These are phyloP conservation scores for Polypterus senegalus DNA, from an alignment of 2,113 vertebrate species.

Conservation along the genomic window DNA sequence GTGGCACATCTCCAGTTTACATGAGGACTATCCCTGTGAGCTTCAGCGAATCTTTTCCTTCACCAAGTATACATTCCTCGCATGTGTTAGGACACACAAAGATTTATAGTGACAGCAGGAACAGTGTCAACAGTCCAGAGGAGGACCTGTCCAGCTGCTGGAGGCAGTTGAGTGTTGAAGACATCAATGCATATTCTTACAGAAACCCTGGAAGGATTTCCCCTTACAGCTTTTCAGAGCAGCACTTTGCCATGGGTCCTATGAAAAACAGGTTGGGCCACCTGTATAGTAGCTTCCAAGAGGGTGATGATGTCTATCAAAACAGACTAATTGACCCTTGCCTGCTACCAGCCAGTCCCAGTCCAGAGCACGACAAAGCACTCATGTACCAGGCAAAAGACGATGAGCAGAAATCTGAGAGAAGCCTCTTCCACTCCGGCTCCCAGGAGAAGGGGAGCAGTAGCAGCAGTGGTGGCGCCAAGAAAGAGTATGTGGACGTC, in stretches of 20 bases:
- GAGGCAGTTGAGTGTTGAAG: constrained; percentile 78
- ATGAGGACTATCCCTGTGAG: constrained; percentile 62
- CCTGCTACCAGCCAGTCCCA: constrained; percentile 55
- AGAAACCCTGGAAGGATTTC: constrained; percentile 53
- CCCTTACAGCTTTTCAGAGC: constrained; percentile 70
- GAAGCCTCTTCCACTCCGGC: constrained; percentile 62
- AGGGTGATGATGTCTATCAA: constrained; percentile 73
- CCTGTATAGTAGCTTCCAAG: constrained; percentile 75
- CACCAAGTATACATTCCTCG: constrained; percentile 58
- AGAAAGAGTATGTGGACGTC: constrained; percentile 60
- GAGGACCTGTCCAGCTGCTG: constrained; percentile 63
- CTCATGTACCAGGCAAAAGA: constrained; percentile 55
- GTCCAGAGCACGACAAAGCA: constrained; percentile 61
- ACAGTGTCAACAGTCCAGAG: constrained; percentile 49
- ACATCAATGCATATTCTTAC: constrained; percentile 70
- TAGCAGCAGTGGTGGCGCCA: constrained; percentile 28
- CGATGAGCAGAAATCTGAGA: constrained; percentile 60
- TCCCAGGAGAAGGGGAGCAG: constrained; percentile 61
- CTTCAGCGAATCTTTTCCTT: constrained; percentile 69
- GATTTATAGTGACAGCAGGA: constrained; percentile 65
- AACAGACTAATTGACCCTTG: constrained; percentile 59
- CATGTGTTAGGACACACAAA: constrained; percentile 56
- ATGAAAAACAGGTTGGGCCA: constrained; percentile 61
- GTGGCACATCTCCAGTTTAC: constrained; percentile 51
- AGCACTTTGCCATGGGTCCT: constrained; percentile 53